A percentile compares a stretch with the other conserved stretches of the same genome.
phyloP scores from a whole-genome alignment of 2,888 invertebrate species.

The Drosophila diplacantha region DNA sequence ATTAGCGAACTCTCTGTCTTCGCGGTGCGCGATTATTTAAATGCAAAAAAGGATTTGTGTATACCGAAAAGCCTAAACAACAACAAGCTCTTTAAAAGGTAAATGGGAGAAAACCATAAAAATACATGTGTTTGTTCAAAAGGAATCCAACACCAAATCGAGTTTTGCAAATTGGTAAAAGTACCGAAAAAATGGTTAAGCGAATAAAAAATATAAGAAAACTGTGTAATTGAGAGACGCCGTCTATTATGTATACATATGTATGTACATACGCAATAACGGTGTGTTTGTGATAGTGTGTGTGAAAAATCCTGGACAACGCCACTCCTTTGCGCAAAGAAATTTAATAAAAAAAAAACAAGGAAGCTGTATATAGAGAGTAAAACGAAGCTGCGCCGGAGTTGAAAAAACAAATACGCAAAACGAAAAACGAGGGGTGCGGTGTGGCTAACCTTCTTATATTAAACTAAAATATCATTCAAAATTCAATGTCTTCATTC shows the following conservation, averaged over 20 bases:
- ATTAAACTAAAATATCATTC: background rate
- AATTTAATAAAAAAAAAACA: constrained; percentile 46
- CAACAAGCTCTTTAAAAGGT: constrained; percentile 23
- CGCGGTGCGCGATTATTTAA: constrained; percentile 19
- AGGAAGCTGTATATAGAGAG: constrained; percentile 36
- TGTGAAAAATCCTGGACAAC: constrained; percentile 43
- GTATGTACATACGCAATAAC: constrained; percentile 5
- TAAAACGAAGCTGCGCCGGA: constrained; percentile 56
- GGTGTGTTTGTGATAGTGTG: constrained; percentile 17
- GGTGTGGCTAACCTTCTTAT: background rate
- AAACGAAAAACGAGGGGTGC: background rate
- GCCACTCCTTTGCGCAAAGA: constrained; percentile 65
- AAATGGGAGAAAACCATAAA: constrained; percentile 14
- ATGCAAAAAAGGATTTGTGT: constrained; percentile 32
- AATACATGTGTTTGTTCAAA: background rate
- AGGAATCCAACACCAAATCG: constrained; percentile 10
- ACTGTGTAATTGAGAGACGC: constrained; percentile 21
- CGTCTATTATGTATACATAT: constrained; percentile 21
- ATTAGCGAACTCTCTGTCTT: constrained; percentile 1
- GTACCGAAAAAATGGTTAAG: constrained; percentile 9
- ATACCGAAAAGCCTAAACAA: constrained; percentile 26
- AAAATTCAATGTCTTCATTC: background rate
- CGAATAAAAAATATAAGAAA: constrained; percentile 6
- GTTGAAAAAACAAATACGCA: constrained; percentile 48
- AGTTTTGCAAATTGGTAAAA: constrained; percentile 15